Evolutionary conservation across 2,797 vertebrate species (phyloP), one percentile per base, ranked within the genome.

Genomic region (Phaenicophaeus curvirostris): DNA sequence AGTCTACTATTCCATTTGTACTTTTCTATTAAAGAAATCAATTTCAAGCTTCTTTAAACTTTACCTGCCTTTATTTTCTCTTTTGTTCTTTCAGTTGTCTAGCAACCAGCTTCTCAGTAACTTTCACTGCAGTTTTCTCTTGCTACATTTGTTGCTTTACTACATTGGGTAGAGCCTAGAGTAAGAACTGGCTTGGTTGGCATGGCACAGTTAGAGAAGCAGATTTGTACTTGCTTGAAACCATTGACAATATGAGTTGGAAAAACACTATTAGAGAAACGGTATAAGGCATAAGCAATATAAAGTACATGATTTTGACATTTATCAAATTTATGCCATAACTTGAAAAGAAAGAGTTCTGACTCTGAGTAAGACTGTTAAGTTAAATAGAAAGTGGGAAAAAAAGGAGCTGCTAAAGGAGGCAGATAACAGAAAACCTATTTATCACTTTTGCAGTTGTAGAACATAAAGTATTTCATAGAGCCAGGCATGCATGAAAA

Each of bases 81-180:
- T 59, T 82, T 76, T 76, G 23, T 82, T 54, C 65, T 79, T 90
- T 73, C 75, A 85, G 87, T 90, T 90, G 75, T 79, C 55, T 92
- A 77, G 69, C 57, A 87, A 63, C 35, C 63, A 87, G 8, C 15
- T 87, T 73, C 67, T 78, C 35, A 55, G 39, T 44, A 48, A 59
- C 33, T 85, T 42, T 57, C 30, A 41, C 61, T 84, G 79, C 67
- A 35, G 30, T 50, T 72, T 80, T 12, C 39, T 79, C 41, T 74
- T 74, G 17, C 27, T 57, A 4, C 20, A 7, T 68, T 76, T 88
- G 42, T 55, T 77, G 55, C 31, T 14, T 74, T 58, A 15, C 9
- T 85, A 41, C 30, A 5, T 15, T 11, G 12, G 67, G 21, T 8
- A n/a, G 53, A 85, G 48, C 53, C 28, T 35, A 1, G 51, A 66